A percentile compares a stretch with the other conserved stretches of the same genome.
phyloP scores from a whole-genome alignment of 2,113 vertebrate species.

The Cariama cristata region DNA sequence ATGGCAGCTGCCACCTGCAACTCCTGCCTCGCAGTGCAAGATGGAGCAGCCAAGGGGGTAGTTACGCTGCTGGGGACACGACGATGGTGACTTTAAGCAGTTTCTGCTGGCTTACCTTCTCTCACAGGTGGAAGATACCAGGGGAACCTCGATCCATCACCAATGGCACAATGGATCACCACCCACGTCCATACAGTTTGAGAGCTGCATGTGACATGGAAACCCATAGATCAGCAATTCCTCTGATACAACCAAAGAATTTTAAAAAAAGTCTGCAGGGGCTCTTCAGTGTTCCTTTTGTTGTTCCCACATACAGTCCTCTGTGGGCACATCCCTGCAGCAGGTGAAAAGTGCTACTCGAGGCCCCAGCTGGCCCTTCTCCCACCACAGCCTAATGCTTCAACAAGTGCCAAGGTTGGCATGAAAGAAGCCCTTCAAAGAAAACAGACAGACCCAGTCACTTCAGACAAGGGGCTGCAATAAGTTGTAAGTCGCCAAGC shows the following conservation, averaged over 20 bases:
- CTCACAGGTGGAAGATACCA: not conserved
- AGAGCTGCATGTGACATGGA: not conserved
- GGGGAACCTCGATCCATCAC: not conserved
- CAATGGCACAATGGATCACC: not conserved
- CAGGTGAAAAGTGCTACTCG: not conserved
- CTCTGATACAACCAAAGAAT: not conserved
- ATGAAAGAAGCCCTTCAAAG: constrained; percentile 24
- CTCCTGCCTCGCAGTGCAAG: not conserved
- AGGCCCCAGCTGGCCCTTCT: not conserved
- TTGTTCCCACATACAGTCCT: not conserved
- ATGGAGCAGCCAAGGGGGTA: not conserved
- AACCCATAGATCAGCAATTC: not conserved
- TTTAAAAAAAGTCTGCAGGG: no score
- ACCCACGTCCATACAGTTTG: not conserved
- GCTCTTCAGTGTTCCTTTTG: not conserved
- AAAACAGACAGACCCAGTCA: not conserved
- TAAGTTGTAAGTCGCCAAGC: not conserved
- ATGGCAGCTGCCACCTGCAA: not conserved
- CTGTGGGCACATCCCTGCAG: not conserved
- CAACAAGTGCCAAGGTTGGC: not conserved
- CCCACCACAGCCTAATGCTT: not conserved
- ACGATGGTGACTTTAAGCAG: not conserved
- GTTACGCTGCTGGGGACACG: not conserved
- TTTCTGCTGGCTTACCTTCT: not conserved
- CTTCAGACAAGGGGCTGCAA: not conserved